These are phyloP conservation scores for Conus canariensis DNA, from an alignment of 2,888 invertebrate species.

Conservation along the genomic window DNA sequence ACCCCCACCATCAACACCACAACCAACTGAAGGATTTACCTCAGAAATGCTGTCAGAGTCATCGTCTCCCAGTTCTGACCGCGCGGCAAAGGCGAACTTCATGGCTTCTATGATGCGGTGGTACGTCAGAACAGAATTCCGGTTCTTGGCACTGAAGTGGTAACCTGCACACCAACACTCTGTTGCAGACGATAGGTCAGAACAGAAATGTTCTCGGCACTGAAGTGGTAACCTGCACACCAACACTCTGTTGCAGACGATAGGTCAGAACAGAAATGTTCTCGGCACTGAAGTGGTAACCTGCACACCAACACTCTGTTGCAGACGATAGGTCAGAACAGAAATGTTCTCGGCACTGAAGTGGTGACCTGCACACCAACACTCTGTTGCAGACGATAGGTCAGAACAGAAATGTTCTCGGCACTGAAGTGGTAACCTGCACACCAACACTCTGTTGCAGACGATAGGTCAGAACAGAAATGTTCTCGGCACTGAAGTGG, in stretches of 20 bases:
- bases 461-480: slow-evolving; percentile 80
- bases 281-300: slow-evolving; percentile 61
- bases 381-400: too few species aligned
- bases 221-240: slow-evolving; percentile 65
- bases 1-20: background rate
- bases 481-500: slow-evolving; percentile 57
- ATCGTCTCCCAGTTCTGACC: slow-evolving; percentile 91
- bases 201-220: slow-evolving; percentile 52
- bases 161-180: slow-evolving; percentile 58
- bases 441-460: too few species aligned
- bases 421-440: slow-evolving; percentile 66
- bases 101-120: slow-evolving; percentile 92
- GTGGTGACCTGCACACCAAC: slow-evolving; percentile 61
- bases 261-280: slow-evolving; percentile 79
- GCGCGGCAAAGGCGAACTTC: slow-evolving; percentile 92
- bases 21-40: background rate
- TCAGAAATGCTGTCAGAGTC: slow-evolving; percentile 80
- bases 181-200: slow-evolving; percentile 79
- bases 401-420: slow-evolving; percentile 72
- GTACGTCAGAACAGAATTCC: slow-evolving; percentile 82
- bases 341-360: slow-evolving; percentile 56
- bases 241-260: too few species aligned
- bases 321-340: too few species aligned
- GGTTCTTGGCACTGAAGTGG: slow-evolving; percentile 57
- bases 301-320: slow-evolving; percentile 56